Percentiles rank a stretch among this genome's conserved stretches.
phyloP scores from a whole-genome alignment of 2,797 vertebrate genomes.

The Podarcis siculus region DNA sequence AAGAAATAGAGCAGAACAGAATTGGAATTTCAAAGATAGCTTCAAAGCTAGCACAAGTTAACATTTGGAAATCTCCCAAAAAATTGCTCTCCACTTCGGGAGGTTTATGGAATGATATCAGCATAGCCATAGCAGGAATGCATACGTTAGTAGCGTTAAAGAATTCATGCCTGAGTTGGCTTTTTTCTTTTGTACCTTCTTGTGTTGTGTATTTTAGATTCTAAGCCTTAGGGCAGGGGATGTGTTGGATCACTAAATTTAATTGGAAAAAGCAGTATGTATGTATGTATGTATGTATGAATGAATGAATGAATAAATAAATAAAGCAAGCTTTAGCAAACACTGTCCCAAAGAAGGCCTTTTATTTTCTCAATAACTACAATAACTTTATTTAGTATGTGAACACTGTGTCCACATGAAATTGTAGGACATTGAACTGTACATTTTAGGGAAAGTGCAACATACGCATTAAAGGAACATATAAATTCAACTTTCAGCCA shows the following conservation, averaged over 20 bases:
- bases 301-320: background rate
- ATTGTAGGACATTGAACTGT: background rate
- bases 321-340: background rate
- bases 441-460: background rate
- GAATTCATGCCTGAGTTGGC: background rate
- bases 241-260: no score
- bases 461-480: background rate
- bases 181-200: background rate
- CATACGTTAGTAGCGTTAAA: background rate
- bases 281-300: no score
- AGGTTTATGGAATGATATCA: no score
- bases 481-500: slow-evolving; percentile 12
- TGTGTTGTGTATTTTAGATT: background rate
- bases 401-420: slow-evolving; percentile 20
- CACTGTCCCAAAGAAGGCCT: background rate
- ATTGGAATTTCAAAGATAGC: background rate
- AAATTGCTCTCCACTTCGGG: no score
- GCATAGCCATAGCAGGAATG: background rate
- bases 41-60: background rate
- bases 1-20: background rate
- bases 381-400: slow-evolving; percentile 36
- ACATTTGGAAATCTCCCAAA: background rate
- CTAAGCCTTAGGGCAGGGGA: background rate
- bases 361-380: slow-evolving; percentile 6
- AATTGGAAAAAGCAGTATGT: no score